These are phyloP conservation scores for Felis chaus DNA, from an alignment of 2,113 vertebrate genomes.

Conservation along the genomic window DNA sequence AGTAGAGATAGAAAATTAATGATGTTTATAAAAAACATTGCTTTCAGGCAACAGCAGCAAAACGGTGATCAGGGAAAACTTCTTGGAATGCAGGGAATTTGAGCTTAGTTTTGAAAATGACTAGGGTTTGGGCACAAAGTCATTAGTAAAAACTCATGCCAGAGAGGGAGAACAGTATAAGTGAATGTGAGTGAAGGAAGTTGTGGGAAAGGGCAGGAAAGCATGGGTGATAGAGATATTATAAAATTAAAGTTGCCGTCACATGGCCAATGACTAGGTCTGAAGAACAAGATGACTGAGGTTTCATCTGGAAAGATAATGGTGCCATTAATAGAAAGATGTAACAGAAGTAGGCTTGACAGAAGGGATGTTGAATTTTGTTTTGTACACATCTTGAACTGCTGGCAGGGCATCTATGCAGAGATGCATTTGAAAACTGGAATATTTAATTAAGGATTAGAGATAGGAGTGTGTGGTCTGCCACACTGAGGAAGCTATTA, in stretches of 20 bases:
- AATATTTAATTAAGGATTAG: neutral
- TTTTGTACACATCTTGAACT: neutral
- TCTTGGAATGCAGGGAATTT: neutral
- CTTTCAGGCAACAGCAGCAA: neutral
- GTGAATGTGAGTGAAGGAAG: neutral
- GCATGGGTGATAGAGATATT: neutral
- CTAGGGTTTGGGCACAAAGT: neutral
- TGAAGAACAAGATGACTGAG: neutral
- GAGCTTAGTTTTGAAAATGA: neutral
- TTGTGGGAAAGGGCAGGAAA: conserved; percentile 48
- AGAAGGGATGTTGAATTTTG: neutral
- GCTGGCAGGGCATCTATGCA: neutral
- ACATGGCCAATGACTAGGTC: neutral
- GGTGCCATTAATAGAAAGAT: neutral
- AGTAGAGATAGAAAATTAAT: neutral
- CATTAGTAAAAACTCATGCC: neutral
- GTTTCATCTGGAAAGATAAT: neutral
- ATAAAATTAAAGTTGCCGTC: neutral
- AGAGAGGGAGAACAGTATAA: neutral
- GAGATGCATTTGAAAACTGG: neutral
- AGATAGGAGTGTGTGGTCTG: neutral
- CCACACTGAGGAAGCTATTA: neutral
- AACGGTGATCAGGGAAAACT: neutral
- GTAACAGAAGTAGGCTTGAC: neutral
- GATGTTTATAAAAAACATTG: neutral